Conservation (phyloP, 2,113 vertebrate species). For the Leucopsar rothschildi region DNA sequence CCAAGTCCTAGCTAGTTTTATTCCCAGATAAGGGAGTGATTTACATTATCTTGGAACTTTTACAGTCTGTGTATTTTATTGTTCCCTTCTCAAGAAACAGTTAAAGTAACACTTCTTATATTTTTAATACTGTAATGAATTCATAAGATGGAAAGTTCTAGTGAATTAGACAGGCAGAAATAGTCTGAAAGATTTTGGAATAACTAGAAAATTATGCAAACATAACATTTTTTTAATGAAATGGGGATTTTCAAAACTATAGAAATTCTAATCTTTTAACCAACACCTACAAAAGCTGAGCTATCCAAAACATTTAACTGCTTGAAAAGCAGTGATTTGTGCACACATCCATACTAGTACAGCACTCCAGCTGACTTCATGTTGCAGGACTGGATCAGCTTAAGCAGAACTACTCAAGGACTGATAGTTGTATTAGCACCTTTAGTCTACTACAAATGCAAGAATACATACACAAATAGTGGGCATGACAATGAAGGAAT, state of each 20-base stretch:
- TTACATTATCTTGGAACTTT: background rate
- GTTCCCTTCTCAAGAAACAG: conserved; percentile 15
- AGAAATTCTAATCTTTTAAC: background rate
- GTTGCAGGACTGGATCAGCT: background rate
- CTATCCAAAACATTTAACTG: background rate
- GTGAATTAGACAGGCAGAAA: background rate
- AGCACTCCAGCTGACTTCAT: background rate
- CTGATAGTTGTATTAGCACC: background rate
- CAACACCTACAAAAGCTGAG: background rate
- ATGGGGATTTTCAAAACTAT: background rate
- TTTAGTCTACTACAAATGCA: background rate
- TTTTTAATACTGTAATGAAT: background rate
- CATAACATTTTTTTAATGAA: background rate
- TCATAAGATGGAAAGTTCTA: background rate
- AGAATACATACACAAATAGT: background rate
- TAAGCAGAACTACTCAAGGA: background rate
- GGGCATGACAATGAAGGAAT: background rate
- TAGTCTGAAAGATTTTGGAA: background rate
- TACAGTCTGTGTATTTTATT: background rate
- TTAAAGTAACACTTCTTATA: background rate
- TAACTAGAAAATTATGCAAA: background rate
- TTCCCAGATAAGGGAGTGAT: background rate
- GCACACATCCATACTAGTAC: background rate
- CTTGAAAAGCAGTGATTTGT: background rate
- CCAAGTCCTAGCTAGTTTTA: background rate